phyloP scores from a whole-genome alignment of 2,888 invertebrate genomes.

The Cyclophora punctaria region DNA sequence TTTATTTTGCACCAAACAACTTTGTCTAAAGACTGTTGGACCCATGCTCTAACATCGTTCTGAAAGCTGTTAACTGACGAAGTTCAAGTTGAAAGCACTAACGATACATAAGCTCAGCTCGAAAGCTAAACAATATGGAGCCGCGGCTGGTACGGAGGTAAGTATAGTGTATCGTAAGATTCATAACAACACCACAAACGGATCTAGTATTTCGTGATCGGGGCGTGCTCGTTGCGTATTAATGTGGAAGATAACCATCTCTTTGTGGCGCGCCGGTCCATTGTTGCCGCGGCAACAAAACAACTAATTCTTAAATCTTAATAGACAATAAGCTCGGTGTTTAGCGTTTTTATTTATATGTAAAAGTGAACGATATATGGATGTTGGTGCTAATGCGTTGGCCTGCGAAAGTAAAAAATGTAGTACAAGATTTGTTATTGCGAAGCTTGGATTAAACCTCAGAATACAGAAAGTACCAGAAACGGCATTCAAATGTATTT shows the following conservation, averaged over 20 bases:
- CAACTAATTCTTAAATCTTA: conserved; percentile 72
- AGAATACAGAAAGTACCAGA: no score
- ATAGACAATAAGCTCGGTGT: conserved; percentile 68
- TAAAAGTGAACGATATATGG: conserved; percentile 55
- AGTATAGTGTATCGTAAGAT: conserved; percentile 28
- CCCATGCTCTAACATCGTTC: no score
- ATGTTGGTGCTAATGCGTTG: conserved; percentile 29
- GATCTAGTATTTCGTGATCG: conserved; percentile 67
- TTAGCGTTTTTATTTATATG: conserved; percentile 71
- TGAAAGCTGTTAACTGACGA: no score
- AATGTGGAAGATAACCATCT: conserved; percentile 65
- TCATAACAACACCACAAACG: conserved; percentile 36
- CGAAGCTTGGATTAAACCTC: no score
- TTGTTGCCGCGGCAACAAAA: conserved; percentile 61
- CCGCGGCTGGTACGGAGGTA: no score
- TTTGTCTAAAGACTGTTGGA: no score
- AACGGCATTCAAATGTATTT: no score
- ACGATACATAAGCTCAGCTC: no score
- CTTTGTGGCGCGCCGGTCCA: conserved; percentile 64
- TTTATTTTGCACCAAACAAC: no score
- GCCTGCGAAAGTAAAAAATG: conserved; percentile 5
- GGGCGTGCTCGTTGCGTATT: conserved; percentile 68
- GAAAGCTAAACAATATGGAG: no score
- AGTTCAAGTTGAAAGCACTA: no score
- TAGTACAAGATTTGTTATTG: no score